Conservation (phyloP, 2,113 vertebrate species). For the Tautogolabrus adspersus region DNA sequence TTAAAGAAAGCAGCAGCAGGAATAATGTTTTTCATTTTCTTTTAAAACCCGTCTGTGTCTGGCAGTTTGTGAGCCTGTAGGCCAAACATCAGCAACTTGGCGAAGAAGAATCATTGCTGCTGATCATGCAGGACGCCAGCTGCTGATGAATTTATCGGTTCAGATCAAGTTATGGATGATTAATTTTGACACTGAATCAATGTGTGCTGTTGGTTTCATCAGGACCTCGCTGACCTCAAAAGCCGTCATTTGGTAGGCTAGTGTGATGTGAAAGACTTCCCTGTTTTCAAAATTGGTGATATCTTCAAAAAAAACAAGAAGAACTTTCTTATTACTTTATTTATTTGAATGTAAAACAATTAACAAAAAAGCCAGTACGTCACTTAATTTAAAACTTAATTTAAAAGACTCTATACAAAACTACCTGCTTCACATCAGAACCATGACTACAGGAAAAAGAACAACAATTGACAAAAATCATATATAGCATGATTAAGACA, state of each 20-base stretch:
- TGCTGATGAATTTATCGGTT: conserved; percentile 62
- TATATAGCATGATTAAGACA: no score
- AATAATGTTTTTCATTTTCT: conserved; percentile 68
- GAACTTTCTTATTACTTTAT: no score
- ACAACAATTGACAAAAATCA: no score
- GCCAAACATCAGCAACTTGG: conserved; percentile 45
- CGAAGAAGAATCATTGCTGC: conserved; percentile 62
- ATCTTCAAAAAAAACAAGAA: conserved; percentile 2
- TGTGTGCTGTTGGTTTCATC: conserved; percentile 43
- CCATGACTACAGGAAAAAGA: no score
- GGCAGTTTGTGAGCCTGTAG: conserved; percentile 31
- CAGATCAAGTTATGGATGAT: conserved; percentile 72
- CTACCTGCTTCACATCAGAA: no score
- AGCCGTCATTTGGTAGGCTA: conserved; percentile 16
- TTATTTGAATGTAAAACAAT: no score
- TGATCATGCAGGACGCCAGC: conserved; percentile 60
- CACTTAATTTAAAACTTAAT: no score
- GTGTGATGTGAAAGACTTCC: not conserved
- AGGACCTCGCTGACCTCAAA: conserved; percentile 23
- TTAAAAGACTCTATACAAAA: no score
- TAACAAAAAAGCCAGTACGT: no score
- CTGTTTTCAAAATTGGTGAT: not conserved
- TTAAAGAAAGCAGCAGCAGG: conserved; percentile 41
- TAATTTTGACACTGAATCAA: conserved; percentile 69
- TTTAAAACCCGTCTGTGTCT: conserved; percentile 29